Evolutionary conservation across 2,888 invertebrate genomes (phyloP).

Genomic region (Timema cristinae): DNA sequence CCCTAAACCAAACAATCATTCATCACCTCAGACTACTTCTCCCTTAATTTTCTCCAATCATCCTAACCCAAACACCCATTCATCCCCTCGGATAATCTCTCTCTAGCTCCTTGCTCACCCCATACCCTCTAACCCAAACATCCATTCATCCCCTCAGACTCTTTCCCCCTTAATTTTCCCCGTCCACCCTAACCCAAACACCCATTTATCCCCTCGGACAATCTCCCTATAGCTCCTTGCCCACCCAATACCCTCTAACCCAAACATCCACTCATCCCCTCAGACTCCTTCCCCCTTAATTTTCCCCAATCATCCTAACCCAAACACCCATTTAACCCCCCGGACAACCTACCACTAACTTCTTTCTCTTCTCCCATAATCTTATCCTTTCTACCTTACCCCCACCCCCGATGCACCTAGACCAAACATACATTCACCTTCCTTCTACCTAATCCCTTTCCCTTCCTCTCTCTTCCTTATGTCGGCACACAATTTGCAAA

Average conservation of each 20-base stretch:
- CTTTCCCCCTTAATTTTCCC: neutral
- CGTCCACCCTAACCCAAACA: neutral
- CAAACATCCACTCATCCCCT: neutral
- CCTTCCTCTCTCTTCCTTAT: neutral
- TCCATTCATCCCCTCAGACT: neutral
- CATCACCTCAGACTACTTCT: too few relatives aligned
- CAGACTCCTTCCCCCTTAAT: neutral
- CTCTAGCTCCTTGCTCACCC: too few relatives aligned
- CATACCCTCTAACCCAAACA: too few relatives aligned
- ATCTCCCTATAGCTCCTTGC: too few relatives aligned
- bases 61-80: too few relatives aligned
- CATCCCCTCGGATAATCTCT: too few relatives aligned
- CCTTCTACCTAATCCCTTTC: slow-evolving; percentile 1
- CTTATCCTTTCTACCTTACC: slow-evolving; percentile 15
- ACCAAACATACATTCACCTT: slow-evolving; percentile 4
- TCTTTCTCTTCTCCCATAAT: neutral
- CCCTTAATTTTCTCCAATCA: too few relatives aligned
- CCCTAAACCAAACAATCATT: too few relatives aligned
- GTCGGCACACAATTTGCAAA: too few relatives aligned
- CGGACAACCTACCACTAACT: slow-evolving; percentile 16
- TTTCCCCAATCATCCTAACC: neutral
- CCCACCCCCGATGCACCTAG: slow-evolving; percentile 12
- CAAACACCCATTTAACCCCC: neutral
- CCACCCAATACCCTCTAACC: too few relatives aligned
- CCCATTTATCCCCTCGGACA: too few relatives aligned